These are phyloP conservation scores for Neelides sp. DNA, from an alignment of 1,140 invertebrate genomes.

Conservation along the genomic window DNA sequence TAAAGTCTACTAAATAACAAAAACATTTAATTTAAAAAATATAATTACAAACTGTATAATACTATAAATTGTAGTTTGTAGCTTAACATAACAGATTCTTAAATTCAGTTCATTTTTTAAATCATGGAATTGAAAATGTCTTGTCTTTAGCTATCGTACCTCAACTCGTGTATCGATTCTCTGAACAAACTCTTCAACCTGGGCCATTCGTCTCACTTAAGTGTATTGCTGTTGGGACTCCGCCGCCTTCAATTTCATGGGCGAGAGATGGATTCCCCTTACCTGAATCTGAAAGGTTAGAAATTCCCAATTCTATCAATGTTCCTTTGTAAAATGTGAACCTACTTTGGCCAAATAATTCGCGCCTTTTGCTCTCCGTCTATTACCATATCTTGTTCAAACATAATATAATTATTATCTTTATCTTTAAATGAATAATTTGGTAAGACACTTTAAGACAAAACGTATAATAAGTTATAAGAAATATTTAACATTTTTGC, in stretches of 20 bases:
- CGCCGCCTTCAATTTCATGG: constrained; percentile 78
- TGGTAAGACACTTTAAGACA: too few relatives aligned
- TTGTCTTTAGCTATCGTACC: constrained; percentile 57
- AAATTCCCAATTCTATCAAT: not conserved
- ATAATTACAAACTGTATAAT: not conserved
- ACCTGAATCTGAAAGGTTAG: constrained; percentile 48
- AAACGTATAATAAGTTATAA: too few relatives aligned
- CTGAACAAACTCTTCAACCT: constrained; percentile 74
- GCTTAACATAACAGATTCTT: constrained; percentile 3
- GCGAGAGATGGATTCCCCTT: constrained; percentile 71
- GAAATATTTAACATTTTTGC: not conserved
- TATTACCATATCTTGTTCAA: too few relatives aligned
- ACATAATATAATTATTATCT: too few relatives aligned
- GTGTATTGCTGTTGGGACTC: constrained; percentile 81
- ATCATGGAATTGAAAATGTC: not conserved
- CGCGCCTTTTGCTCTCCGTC: too few relatives aligned
- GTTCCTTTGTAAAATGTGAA: constrained; percentile 6
- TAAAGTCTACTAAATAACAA: constrained; percentile 37
- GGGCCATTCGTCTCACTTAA: constrained; percentile 76
- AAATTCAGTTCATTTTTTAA: not conserved
- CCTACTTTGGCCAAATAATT: too few relatives aligned
- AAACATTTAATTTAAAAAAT: not conserved
- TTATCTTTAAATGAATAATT: too few relatives aligned
- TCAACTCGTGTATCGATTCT: constrained; percentile 74
- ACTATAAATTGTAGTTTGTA: constrained; percentile 3